phyloP scores from a whole-genome alignment of 2,113 vertebrate species.

The Mastomys natalensis region DNA sequence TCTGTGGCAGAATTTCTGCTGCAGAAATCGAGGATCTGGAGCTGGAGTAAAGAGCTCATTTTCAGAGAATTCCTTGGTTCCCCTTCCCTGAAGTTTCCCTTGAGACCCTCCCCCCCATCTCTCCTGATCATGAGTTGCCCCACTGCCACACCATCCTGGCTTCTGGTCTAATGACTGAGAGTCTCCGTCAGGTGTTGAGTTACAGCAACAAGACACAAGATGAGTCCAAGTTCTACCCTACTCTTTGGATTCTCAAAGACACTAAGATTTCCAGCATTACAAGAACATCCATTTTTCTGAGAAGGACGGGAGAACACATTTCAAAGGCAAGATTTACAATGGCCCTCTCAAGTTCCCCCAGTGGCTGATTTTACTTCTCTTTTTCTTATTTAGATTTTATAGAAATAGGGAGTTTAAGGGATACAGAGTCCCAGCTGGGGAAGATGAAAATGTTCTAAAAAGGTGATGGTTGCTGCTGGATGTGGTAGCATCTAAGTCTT shows the following conservation, averaged over 20 bases:
- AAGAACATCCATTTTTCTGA: neutral
- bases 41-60: neutral
- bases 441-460: neutral
- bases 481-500: neutral
- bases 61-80: neutral
- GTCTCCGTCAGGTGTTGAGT: neutral
- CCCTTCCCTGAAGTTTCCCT: too few species aligned
- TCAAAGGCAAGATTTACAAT: conserved; percentile 1
- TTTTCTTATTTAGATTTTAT: neutral
- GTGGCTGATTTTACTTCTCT: neutral
- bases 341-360: neutral
- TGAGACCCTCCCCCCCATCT: neutral
- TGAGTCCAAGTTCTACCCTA: neutral
- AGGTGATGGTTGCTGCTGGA: neutral
- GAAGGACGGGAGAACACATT: neutral
- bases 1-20: neutral
- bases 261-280: neutral
- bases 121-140: neutral
- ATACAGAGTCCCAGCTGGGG: neutral
- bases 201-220: neutral
- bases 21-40: neutral
- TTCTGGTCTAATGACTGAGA: neutral
- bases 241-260: neutral
- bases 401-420: neutral
- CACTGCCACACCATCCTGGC: neutral